Conservation (phyloP, 92 coral and sea anemone genomes). For the Galaxea fascicularis region DNA sequence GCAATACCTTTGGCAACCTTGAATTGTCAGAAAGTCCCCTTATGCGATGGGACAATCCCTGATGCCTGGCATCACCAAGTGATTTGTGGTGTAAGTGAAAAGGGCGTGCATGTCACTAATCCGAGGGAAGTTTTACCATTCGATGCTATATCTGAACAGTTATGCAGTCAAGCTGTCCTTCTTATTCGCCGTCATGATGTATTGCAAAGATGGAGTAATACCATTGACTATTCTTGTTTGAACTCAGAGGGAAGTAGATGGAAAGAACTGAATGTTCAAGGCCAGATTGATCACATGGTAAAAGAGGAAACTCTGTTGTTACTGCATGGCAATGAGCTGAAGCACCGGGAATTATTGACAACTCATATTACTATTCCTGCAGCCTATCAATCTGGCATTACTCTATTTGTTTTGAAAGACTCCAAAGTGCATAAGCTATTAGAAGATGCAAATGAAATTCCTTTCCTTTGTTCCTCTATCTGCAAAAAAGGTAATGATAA, state of each 20-base stretch:
- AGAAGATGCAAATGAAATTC: conserved; percentile 54
- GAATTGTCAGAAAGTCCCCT: conserved; percentile 68
- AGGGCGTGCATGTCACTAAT: conserved; percentile 72
- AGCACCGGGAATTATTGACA: conserved; percentile 62
- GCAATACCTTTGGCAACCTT: conserved; percentile 76
- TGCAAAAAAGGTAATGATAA: background rate
- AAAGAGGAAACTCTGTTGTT: conserved; percentile 74
- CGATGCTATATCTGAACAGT: conserved; percentile 46
- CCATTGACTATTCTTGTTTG: conserved; percentile 57
- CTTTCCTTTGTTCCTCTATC: conserved; percentile 11
- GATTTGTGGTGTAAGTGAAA: conserved; percentile 77
- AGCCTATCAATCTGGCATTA: conserved; percentile 79
- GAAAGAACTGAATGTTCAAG: conserved; percentile 61
- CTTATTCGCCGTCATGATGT: conserved; percentile 70
- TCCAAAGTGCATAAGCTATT: conserved; percentile 59
- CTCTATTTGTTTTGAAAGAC: conserved; percentile 70
- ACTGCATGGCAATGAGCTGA: conserved; percentile 75
- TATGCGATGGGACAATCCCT: conserved; percentile 71
- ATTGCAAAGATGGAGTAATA: conserved; percentile 64
- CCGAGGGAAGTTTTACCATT: conserved; percentile 63
- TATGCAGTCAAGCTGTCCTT: conserved; percentile 84
- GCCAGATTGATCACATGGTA: conserved; percentile 72
- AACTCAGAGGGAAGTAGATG: conserved; percentile 45
- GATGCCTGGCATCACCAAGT: conserved; percentile 94
- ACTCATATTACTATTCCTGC: conserved; percentile 78